Conservation (phyloP, 2,888 invertebrate species). For the Ernsta delagoae region DNA sequence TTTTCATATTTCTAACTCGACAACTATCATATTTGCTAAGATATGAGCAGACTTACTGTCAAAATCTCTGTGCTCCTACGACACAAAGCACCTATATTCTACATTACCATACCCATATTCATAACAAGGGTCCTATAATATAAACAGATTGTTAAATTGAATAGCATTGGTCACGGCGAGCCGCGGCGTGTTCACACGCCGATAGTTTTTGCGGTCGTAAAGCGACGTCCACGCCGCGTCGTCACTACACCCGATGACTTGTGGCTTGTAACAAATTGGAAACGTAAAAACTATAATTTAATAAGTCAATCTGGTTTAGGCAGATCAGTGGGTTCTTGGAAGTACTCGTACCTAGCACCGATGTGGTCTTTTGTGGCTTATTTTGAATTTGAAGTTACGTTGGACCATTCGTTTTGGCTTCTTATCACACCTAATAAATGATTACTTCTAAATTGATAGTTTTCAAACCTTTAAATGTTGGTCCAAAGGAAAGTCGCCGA, state of each 20-base stretch:
- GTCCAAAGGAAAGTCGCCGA: too few relatives aligned
- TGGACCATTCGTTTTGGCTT: too few relatives aligned
- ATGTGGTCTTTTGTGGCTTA: background rate
- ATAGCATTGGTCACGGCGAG: slow-evolving; percentile 23
- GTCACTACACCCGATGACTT: slow-evolving; percentile 2
- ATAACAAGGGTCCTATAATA: slow-evolving; percentile 9
- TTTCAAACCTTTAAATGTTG: too few relatives aligned
- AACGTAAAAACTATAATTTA: slow-evolving; percentile 4
- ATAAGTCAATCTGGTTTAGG: background rate
- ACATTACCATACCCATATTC: background rate
- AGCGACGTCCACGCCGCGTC: slow-evolving; percentile 5
- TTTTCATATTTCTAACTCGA: too few relatives aligned
- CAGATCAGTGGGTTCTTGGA: background rate
- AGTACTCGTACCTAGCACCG: background rate
- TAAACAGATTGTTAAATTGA: slow-evolving; percentile 28
- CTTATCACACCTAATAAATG: too few relatives aligned
- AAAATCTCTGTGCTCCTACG: slow-evolving; percentile 1
- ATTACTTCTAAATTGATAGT: too few relatives aligned
- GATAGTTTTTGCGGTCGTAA: slow-evolving; percentile 28
- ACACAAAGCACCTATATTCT: background rate
- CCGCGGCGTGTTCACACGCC: slow-evolving; percentile 27
- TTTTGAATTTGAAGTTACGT: background rate
- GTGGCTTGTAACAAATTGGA: slow-evolving; percentile 17
- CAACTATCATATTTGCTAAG: background rate
- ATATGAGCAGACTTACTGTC: background rate